These are phyloP conservation scores for Zygogramma bicolorata DNA, from an alignment of 2,888 invertebrate genomes.

Conservation along the genomic window DNA sequence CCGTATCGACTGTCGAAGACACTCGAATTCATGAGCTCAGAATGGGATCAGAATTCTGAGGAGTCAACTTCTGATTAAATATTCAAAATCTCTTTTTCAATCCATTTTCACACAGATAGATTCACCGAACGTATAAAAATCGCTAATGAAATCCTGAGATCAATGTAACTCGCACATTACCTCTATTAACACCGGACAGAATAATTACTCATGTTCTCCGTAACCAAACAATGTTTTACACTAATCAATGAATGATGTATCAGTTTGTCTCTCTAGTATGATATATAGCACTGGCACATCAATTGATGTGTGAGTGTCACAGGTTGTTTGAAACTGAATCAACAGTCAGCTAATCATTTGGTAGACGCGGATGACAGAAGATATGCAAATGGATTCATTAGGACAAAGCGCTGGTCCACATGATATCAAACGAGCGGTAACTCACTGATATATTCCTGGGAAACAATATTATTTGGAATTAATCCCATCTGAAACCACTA, in stretches of 20 bases:
- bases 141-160: not conserved
- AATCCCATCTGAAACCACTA: too few relatives aligned
- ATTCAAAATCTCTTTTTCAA: too few relatives aligned
- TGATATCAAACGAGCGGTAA: too few relatives aligned
- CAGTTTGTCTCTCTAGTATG: not conserved
- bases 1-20: too few relatives aligned
- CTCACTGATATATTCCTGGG: too few relatives aligned
- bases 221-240: not conserved
- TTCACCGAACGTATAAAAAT: not conserved
- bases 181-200: not conserved
- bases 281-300: not conserved
- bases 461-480: too few relatives aligned
- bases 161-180: not conserved
- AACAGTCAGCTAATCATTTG: not conserved
- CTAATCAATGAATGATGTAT: not conserved
- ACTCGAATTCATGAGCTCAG: too few relatives aligned
- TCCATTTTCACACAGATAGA: too few relatives aligned
- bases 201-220: not conserved
- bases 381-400: not conserved
- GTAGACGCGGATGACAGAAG: not conserved
- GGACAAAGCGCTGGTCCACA: not conserved
- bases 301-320: not conserved
- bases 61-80: too few relatives aligned
- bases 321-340: not conserved
- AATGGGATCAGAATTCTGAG: too few relatives aligned